These are phyloP conservation scores for Pseudobourletiella spinata DNA, from an alignment of 1,140 invertebrate species.

Conservation along the genomic window DNA sequence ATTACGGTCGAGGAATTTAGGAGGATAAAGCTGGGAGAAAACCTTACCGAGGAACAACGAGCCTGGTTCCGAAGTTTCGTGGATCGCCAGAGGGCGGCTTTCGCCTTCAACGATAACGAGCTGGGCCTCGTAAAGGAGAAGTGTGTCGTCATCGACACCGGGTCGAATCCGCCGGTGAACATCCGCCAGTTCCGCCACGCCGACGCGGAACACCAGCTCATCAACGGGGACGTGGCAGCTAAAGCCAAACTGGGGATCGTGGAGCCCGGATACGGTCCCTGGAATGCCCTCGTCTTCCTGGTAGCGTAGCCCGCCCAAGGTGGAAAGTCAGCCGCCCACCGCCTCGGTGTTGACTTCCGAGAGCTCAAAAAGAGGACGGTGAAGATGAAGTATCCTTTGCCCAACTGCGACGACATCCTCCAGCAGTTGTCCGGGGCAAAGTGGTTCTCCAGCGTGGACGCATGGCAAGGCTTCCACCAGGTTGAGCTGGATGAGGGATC, in stretches of 20 bases:
- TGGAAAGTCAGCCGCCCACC: slow-evolving; percentile 40
- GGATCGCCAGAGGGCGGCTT: neutral
- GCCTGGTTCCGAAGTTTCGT: too few relatives aligned
- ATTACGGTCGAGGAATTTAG: too few relatives aligned
- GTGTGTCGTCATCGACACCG: neutral
- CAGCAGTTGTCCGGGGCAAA: slow-evolving; percentile 38
- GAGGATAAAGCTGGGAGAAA: too few relatives aligned
- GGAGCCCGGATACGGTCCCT: slow-evolving; percentile 40
- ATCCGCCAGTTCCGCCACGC: neutral
- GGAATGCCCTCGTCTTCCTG: slow-evolving; percentile 42
- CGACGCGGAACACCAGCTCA: slow-evolving; percentile 31
- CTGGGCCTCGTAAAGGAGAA: neutral
- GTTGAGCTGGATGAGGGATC: slow-evolving; percentile 39
- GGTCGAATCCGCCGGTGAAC: neutral
- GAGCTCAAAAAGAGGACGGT: slow-evolving; percentile 41
- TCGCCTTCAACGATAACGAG: neutral
- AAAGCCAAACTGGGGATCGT: slow-evolving; percentile 40
- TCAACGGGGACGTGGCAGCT: slow-evolving; percentile 39
- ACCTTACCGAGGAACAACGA: too few relatives aligned
- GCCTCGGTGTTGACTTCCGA: slow-evolving; percentile 45
- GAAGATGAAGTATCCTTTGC: slow-evolving; percentile 44
- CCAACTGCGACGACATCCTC: slow-evolving; percentile 44
- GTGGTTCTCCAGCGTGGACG: slow-evolving; percentile 44
- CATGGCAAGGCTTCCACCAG: slow-evolving; percentile 46
- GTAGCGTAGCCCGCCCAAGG: slow-evolving; percentile 39